Conservation (phyloP, 2,797 vertebrate species). For the Malacoraja senta region DNA sequence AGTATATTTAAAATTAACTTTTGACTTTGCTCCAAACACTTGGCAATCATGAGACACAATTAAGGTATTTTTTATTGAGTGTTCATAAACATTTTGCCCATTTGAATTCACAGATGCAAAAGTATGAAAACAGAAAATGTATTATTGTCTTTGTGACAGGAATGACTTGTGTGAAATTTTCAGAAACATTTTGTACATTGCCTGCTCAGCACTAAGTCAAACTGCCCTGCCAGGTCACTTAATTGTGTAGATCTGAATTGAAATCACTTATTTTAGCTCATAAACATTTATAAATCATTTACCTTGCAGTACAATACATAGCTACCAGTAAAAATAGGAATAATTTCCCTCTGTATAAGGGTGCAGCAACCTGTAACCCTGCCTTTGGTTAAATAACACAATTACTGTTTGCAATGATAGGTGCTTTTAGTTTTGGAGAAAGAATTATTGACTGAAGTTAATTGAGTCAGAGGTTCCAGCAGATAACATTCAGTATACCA, state of each 20-base stretch:
- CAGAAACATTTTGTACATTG: background rate
- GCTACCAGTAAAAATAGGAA: background rate
- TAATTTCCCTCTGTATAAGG: background rate
- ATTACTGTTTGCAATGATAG: background rate
- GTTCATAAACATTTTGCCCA: background rate
- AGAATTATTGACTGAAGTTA: background rate
- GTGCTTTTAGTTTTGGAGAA: background rate
- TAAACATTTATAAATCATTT: conserved; percentile 27
- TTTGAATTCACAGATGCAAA: background rate
- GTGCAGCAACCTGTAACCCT: background rate
- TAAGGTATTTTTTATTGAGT: background rate
- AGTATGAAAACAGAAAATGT: background rate
- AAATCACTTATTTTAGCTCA: background rate
- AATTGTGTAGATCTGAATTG: background rate
- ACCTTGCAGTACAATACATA: background rate
- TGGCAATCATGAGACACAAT: background rate
- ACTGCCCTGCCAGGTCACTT: background rate
- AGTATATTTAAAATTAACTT: background rate
- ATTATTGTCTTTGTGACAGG: background rate
- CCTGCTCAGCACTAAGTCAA: background rate
- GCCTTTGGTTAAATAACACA: background rate
- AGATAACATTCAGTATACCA: background rate
- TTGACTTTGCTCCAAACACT: background rate
- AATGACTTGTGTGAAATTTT: background rate
- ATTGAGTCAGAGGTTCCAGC: background rate